These are phyloP conservation scores for cattle (Bos taurus) DNA, from an alignment of 2,113 vertebrate species.

Conservation along the genomic window ARS-UCD2.0 NC_037353.1:25011001-25011500, in stretches of 20 bases:
- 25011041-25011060: background rate
- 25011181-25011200: background rate
- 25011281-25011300: background rate
- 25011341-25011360: background rate
- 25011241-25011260: background rate
- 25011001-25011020: background rate
- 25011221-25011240: background rate
- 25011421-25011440: background rate
- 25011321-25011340: background rate
- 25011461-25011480: background rate
- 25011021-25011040: background rate
- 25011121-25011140: background rate
- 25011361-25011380: background rate
- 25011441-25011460: background rate
- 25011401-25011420: background rate
- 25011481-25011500: background rate
- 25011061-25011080: background rate
- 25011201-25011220: background rate
- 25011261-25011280: background rate
- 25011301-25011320: background rate
- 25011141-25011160: background rate
- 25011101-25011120: background rate
- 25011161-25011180: background rate
- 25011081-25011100: background rate
- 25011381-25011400: background rate